Base-by-base conservation (phyloP, 2,888 invertebrate genomes). In the Tenodera sinensis region DNA sequence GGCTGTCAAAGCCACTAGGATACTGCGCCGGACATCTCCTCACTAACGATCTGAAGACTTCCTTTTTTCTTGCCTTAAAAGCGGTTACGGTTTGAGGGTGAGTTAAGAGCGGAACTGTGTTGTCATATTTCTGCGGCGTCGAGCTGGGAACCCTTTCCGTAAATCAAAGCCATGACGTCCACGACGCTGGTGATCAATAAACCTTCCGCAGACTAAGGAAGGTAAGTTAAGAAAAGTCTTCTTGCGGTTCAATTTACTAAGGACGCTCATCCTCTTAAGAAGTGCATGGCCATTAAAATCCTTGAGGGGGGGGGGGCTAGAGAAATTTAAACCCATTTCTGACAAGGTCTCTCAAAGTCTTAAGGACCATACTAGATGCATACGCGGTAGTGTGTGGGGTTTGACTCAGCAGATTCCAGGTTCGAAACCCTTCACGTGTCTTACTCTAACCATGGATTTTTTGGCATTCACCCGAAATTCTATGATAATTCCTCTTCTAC, bases 81-180 rank as follows among this genome's bases (percentile, higher is more conserved):
- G 54, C 54, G 20, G 54, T 71, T 71, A 71, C 54, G 54, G 54
- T 71, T 71, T 71, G 54, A 71, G 54, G 54, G 54, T 20, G 85
- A 47, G 34, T 34, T 85, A 85, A 85, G 81, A 86, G 54, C 86
- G 81, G 30, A 86, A 54, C 81, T 71, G 86, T 54, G 81, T 86
- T 86, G 86, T 86, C 86, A 81, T 86, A 71, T 86, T 28, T 86
- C 81, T 86, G 28, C 25, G 71, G 71, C 30, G 86, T 81, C 86
- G 25, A 28, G 28, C 81, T 20, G 54, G 28, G 86, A 81, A 28
- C 85, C 54, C 25, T 28, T 25, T 86, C 54, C 71, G 86, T 86
- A 86, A 86, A 86, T 86, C 86, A 86, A 86, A 81, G 30, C 30
- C 25, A 71, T 71, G 54, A 71, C 54, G 54, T 71, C 54, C 54